A percentile compares a stretch with the other conserved stretches of the same genome.
Conservation (phyloP, 2,888 invertebrate species). For the Amphipoea lucens region DNA sequence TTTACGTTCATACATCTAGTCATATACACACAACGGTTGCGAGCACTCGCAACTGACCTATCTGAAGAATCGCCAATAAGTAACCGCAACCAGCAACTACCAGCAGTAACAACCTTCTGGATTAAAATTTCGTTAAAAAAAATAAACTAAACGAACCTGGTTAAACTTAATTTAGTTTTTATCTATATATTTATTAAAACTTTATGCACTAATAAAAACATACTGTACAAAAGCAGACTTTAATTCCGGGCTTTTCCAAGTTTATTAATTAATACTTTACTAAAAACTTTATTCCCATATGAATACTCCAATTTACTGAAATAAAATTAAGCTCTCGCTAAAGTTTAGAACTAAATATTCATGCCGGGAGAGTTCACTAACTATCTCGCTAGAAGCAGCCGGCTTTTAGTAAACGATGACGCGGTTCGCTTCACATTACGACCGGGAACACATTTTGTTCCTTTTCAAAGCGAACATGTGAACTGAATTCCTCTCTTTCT, state of each 20-base stretch:
- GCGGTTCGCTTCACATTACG: constrained; percentile 9
- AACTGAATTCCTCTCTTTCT: not conserved
- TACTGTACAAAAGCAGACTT: not conserved
- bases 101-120: not conserved
- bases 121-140: not conserved
- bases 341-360: constrained; percentile 41
- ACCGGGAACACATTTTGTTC: not conserved
- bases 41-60: not conserved
- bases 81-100: not conserved
- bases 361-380: constrained; percentile 15
- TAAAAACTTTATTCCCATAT: constrained; percentile 6
- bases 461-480: constrained; percentile 1
- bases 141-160: not conserved
- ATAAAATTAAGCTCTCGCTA: constrained; percentile 15
- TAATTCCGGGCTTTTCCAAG: not conserved
- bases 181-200: not conserved
- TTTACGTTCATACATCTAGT: not conserved
- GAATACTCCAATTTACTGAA: constrained; percentile 28
- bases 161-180: not conserved
- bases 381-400: constrained; percentile 8
- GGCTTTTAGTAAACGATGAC: constrained; percentile 17
- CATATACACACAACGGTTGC: no score
- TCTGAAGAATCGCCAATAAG: not conserved
- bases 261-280: constrained; percentile 4
- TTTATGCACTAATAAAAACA: not conserved